Evolutionary conservation across 2,797 vertebrate species (phyloP), one percentile per base, ranked within the genome.

Genomic region (Prionace glauca): DNA sequence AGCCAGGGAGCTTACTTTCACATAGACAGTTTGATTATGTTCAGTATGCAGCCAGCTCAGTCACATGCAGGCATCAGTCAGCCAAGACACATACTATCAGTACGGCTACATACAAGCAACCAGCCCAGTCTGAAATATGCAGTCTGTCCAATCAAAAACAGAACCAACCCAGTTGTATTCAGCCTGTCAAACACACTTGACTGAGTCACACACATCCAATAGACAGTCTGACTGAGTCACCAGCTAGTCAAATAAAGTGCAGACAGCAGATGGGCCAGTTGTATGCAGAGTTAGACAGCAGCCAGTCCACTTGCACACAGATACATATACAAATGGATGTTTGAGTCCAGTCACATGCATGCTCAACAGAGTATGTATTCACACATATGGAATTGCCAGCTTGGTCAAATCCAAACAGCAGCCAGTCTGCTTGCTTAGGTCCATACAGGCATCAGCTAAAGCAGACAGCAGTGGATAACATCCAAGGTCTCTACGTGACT

Each of bases 231-330:
- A 95, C 45, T 56, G 26, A 56, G 50, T 45, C 41, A 95, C 93
- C 45, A 77, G 45, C 45, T 45, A 72, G 24, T 18, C 20, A 12
- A 74, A 74, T 32, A 92, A 92, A 92, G 90, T 94, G 71, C 69
- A 94, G 93, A 72, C 92, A 94, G 92, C 92, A 45, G 36, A 24
- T 72, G n/a, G 65, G 26, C 92, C 20, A 45, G 93, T 72, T 41
- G 50, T 45, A 74, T 9, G 26, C 93, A 94, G 69, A 67, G 36
- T 92, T 92, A 92, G 90, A 94, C 92, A 74, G 71, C 41, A 95
- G 93, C 71, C 71, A 74, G 18, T 50, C 93, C 71, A 74, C 41
- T 95, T 32, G 29, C 71, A 9, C 14, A 16, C 24, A 56, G 67
- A 74, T 1, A 95, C 45, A 77, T 26, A 29, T 65, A 1, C 56